Evolutionary conservation across 2,797 vertebrate genomes (phyloP), one percentile per base, ranked within the genome.

Genomic region (Eupleurogrammus muticus): DNA sequence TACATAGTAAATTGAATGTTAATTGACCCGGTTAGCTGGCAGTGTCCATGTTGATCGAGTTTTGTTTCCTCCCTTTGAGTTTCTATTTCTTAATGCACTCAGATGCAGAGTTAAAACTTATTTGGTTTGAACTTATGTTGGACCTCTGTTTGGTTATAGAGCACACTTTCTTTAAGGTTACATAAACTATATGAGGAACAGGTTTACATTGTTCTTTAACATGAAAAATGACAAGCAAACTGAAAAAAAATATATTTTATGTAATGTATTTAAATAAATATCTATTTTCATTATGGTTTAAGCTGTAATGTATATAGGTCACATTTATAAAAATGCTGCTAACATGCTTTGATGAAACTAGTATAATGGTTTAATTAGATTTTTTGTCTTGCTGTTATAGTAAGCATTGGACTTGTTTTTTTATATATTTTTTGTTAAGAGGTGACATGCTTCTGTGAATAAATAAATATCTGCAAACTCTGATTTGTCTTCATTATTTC

Each of bases 161-260:
- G 36, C 19, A 36, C 52, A 34, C 19, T 47, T 20, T 70, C 8
- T 17, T 67, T 77, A 4, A 57, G 53, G 58, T 66, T 10, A 1
- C 1, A 42, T n/a, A 11, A 63, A 11, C 13, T 7, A 2, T 59
- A 67, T 38, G 11, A 24, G 4, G 3, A 73, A 44, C 55, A 62
- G 42, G 66, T 80, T 85, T 79, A 71, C 72, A 74, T 34, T 49
- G 58, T 70, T 58, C 0, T 55, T 58, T 64, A 49, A 38, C 48
- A 52, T 32, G 3, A 35, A 63, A 48, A 38, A 21, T 0, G 13
- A 10, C 9, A 47, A 40, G 24, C 21, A 54, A 42, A 28, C 51
- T 28, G 52, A n/a, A 57, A 49, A 17, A 36, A 44, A 34, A 62
- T 1, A 38, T 62, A 4, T 51, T 52, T 73, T 58, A 32, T 51